These are phyloP conservation scores for Mactra quadrangularis DNA, from an alignment of 1,140 invertebrate genomes.

Conservation along the genomic window DNA sequence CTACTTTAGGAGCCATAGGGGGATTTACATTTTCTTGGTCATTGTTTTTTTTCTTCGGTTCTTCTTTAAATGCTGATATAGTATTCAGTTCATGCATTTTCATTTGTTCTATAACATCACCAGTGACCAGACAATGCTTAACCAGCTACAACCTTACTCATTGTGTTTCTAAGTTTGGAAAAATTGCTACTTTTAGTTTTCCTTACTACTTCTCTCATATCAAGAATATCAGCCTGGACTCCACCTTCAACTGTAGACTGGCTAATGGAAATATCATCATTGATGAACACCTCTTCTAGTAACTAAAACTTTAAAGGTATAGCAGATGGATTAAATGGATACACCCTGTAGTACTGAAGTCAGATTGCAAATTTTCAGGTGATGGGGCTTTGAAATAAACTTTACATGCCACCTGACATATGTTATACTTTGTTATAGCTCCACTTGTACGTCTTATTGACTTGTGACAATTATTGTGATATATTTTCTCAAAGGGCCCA, in stretches of 20 bases:
- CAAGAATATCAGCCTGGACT: neutral
- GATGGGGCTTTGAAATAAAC: neutral
- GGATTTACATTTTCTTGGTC: too few relatives aligned
- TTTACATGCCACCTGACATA: slow-evolving; percentile 1
- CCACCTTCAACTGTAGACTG: slow-evolving; percentile 6
- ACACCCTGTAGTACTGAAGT: neutral
- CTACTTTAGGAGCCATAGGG: too few relatives aligned
- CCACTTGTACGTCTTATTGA: neutral
- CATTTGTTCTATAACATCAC: neutral
- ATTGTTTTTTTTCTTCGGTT: too few relatives aligned
- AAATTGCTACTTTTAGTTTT: too few relatives aligned
- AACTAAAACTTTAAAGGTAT: too few relatives aligned
- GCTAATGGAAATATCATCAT: slow-evolving; percentile 9
- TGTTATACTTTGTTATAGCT: neutral
- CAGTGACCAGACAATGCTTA: neutral
- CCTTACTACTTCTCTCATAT: neutral
- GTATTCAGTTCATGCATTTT: slow-evolving; percentile 5
- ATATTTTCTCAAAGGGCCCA: slow-evolving; percentile 12
- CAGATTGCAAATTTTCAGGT: slow-evolving; percentile 4
- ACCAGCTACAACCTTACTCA: slow-evolving; percentile 8
- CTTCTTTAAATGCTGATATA: too few relatives aligned
- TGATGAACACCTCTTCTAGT: neutral
- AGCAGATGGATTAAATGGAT: slow-evolving; percentile 1
- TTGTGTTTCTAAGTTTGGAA: neutral
- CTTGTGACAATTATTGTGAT: too few relatives aligned